Evolutionary conservation across 2,888 invertebrate genomes (phyloP), one percentile per base, ranked within the genome.

Genomic region (Cryptophagus acutangulus): DNA sequence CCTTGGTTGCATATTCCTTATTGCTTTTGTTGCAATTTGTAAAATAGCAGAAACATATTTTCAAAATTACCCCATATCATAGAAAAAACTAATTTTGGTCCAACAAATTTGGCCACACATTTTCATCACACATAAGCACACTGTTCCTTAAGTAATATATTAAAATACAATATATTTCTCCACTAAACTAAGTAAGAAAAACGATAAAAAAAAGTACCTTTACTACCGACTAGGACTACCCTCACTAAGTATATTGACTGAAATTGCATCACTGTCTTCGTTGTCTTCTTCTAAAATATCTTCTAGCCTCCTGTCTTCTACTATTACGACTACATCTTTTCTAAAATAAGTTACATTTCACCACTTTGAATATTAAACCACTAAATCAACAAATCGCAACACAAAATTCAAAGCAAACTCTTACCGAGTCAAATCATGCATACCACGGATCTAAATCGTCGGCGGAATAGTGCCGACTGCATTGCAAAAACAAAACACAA

Each of bases 221-320:
- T 43, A 48, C 36, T 41, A 33, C 31, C 41, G 47, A 43, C 35
- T 47, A 51, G 43, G 43, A 44, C 46, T 48, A 45, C n/a, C n/a
- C n/a, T n/a, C n/a, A n/a, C n/a, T n/a, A n/a, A n/a, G n/a, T n/a
- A 41, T 41, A 16, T 35, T 41, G 16, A 37, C 48, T 38, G 43
- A 18, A 34, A 43, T 55, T 47, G 51, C 46, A 46, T 64, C 65
- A 57, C 57, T 63, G 53, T 65, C 64, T 60, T 63, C 65, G 58
- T 58, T 56, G 55, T 65, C 65, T 59, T 66, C 66, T 60, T 67
- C 66, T 60, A 63, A 45, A 43, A 67, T 67, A 45, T 66, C 67
- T 55, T 66, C 67, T 60, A 67, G 56, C 45, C 57, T 55, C 52
- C 62, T 55, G 45, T 55, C 60, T 48, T 66, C 65, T 58, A 65